phyloP scores from a whole-genome alignment of 2,113 vertebrate genomes.

The Cygnus buccinator region DNA sequence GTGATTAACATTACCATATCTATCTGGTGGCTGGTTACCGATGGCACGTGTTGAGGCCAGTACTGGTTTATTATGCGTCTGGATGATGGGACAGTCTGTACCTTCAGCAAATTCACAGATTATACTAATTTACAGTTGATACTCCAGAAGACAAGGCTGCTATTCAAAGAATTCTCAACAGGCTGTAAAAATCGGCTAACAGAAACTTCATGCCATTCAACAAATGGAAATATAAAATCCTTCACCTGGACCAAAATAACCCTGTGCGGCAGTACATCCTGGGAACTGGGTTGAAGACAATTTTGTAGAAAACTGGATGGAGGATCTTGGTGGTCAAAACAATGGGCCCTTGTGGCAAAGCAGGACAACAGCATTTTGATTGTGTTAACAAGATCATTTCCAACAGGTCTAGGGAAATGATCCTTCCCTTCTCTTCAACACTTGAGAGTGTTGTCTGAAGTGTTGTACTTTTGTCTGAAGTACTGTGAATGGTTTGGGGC shows the following conservation, averaged over 20 bases:
- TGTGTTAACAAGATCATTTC: background rate
- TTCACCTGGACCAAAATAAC: background rate
- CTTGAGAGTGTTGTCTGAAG: background rate
- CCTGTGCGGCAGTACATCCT: rapidly evolving
- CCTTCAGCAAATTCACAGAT: background rate
- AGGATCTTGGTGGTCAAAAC: background rate
- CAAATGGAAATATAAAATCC: background rate
- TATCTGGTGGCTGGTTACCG: background rate
- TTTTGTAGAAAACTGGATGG: background rate
- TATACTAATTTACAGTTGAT: background rate
- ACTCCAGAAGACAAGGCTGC: background rate
- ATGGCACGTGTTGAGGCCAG: background rate
- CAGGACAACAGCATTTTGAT: background rate
- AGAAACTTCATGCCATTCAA: background rate
- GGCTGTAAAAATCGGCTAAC: background rate
- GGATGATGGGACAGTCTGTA: background rate
- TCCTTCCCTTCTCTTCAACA: background rate
- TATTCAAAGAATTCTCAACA: background rate
- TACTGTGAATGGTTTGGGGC: background rate
- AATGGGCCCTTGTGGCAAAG: background rate
- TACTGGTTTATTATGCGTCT: background rate
- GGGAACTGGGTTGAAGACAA: background rate
- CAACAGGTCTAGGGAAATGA: background rate
- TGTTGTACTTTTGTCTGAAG: no score
- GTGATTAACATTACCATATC: background rate